A percentile compares a stretch with the other conserved stretches of the same genome.
These are phyloP conservation scores for Eleginops maclovinus DNA, from an alignment of 2,113 vertebrate genomes.

Conservation along the genomic window DNA sequence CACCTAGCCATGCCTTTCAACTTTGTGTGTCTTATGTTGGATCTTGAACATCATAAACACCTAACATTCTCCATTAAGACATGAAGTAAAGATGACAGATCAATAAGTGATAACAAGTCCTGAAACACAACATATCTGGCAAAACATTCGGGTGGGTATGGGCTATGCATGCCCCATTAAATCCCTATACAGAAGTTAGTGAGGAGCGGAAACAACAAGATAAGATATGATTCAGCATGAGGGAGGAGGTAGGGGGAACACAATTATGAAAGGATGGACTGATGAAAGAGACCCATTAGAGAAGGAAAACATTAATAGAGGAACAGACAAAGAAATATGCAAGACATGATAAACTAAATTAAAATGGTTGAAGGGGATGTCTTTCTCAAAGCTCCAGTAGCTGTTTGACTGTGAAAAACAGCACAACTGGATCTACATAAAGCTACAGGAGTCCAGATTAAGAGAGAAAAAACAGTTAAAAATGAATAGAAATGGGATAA, in stretches of 20 bases:
- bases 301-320: background rate
- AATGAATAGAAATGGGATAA: conserved; percentile 1
- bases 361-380: background rate
- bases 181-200: background rate
- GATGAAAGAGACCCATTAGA: conserved; percentile 7
- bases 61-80: background rate
- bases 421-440: background rate
- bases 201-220: background rate
- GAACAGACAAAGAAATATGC: conserved; percentile 1
- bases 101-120: background rate
- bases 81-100: background rate
- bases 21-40: conserved; percentile 4
- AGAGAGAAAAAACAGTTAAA: background rate
- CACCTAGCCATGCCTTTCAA: background rate
- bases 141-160: no score
- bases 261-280: background rate
- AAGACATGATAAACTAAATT: background rate
- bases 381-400: background rate
- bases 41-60: background rate
- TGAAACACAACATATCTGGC: background rate
- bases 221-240: background rate
- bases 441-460: background rate
- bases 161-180: background rate
- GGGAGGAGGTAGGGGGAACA: background rate
- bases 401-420: background rate